Percentiles rank a stretch among this genome's conserved stretches.
phyloP scores from a whole-genome alignment of 1,140 invertebrate genomes.

The Trachelipus rathkii region DNA sequence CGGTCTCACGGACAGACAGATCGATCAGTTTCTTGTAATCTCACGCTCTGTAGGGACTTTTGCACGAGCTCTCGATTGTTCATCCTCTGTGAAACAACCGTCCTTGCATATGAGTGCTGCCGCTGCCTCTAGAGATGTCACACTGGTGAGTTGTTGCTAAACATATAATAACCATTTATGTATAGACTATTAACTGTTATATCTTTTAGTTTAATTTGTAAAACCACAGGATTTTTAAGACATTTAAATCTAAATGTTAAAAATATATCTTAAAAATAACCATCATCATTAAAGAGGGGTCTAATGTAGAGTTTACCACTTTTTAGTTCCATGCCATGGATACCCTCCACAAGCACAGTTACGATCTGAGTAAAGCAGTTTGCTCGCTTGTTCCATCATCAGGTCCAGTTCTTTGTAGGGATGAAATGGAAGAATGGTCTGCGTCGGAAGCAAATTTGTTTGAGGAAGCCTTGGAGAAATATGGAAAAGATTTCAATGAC shows the following conservation, averaged over 20 bases:
- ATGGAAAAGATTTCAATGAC: constrained; percentile 98
- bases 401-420: constrained; percentile 92
- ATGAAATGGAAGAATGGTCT: constrained; percentile 99
- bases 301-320: constrained; percentile 25
- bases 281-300: no score
- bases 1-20: constrained; percentile 85
- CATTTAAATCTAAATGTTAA: no score
- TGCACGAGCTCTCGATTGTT: constrained; percentile 95
- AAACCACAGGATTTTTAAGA: no score
- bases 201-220: no score
- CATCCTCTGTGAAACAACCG: constrained; percentile 95
- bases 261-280: no score
- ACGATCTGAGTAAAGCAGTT: constrained; percentile 86
- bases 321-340: constrained; percentile 95
- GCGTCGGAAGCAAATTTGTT: constrained; percentile 98
- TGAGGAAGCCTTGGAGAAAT: constrained; percentile 92
- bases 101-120: constrained; percentile 98
- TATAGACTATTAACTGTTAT: no score
- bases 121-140: constrained; percentile 95
- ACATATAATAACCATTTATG: no score
- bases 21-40: constrained; percentile 97
- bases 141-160: constrained; percentile 63
- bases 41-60: constrained; percentile 95
- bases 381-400: constrained; percentile 89
- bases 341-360: constrained; percentile 85